A percentile compares a stretch with the other conserved stretches of the same genome.
These are phyloP conservation scores for Gymnocypris eckloni DNA, from an alignment of 2,797 vertebrate species.

Conservation along the genomic window DNA sequence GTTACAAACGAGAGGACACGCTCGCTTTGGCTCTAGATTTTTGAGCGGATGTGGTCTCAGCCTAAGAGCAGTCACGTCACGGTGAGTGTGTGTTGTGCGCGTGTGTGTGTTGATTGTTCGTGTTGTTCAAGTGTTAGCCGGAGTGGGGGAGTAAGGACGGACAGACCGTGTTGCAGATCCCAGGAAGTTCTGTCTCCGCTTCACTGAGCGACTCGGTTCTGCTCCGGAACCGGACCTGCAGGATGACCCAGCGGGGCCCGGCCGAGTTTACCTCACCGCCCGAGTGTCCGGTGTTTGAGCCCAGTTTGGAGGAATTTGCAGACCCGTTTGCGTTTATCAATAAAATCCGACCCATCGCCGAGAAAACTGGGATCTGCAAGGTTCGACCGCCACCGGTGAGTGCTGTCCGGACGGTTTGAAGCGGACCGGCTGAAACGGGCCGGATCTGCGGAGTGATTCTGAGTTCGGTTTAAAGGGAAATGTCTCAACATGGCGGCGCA, in stretches of 20 bases:
- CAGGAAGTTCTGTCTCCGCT: constrained; percentile 56
- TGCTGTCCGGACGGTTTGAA: constrained; percentile 58
- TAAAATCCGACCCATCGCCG: constrained; percentile 96
- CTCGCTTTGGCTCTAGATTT: constrained; percentile 76
- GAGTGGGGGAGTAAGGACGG: constrained; percentile 62
- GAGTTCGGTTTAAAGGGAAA: constrained; percentile 79
- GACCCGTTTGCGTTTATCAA: constrained; percentile 95
- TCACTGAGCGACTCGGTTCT: constrained; percentile 56
- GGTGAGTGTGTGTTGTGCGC: constrained; percentile 63
- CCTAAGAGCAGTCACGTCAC: constrained; percentile 80
- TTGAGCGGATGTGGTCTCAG: constrained; percentile 81
- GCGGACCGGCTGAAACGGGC: constrained; percentile 13
- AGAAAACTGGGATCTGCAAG: constrained; percentile 97
- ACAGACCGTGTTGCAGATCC: constrained; percentile 51
- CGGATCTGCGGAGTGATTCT: constrained; percentile 43
- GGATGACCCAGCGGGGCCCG: constrained; percentile 79
- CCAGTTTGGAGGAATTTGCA: constrained; percentile 94
- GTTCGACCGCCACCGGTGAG: constrained; percentile 97
- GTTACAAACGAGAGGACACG: neutral
- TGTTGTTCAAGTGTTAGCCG: constrained; percentile 65
- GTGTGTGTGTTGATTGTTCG: constrained; percentile 76
- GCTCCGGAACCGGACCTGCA: constrained; percentile 69
- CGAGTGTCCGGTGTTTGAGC: constrained; percentile 98
- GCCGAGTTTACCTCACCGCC: constrained; percentile 94
- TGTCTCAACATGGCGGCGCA: constrained; percentile 86